phyloP scores from a whole-genome alignment of 2,113 vertebrate species.

The Hippocampus mohnikei region DNA sequence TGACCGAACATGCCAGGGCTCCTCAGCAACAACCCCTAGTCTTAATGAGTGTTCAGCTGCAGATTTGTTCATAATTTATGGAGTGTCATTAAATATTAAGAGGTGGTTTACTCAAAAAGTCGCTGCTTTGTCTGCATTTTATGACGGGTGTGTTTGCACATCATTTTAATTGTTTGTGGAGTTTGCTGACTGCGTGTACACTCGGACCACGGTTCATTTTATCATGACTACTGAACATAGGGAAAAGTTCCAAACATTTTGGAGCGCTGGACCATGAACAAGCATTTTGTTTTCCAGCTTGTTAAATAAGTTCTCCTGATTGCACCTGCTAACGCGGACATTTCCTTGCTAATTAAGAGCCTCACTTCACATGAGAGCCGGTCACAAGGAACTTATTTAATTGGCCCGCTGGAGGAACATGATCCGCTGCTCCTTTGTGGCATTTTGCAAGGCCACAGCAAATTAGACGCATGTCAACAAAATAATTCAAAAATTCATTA shows the following conservation, averaged over 20 bases:
- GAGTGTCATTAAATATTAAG: conserved; percentile 64
- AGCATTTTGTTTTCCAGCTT: conserved; percentile 43
- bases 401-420: conserved; percentile 34
- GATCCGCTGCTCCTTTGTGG: conserved; percentile 17
- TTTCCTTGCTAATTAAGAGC: conserved; percentile 11
- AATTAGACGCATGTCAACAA: conserved; percentile 58
- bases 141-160: neutral
- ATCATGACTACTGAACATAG: conserved; percentile 12
- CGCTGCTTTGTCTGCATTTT: conserved; percentile 23
- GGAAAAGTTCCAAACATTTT: conserved; percentile 9
- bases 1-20: conserved; percentile 36
- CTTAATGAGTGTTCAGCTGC: conserved; percentile 50
- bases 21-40: conserved; percentile 46
- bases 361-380: conserved; percentile 14
- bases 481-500: conserved; percentile 60
- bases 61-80: conserved; percentile 71
- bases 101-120: conserved; percentile 38
- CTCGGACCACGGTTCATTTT: conserved; percentile 33
- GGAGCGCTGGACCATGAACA: conserved; percentile 34
- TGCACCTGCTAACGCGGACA: conserved; percentile 20
- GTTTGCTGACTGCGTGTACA: conserved; percentile 39
- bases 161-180: conserved; percentile 50
- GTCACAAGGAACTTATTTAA: conserved; percentile 29
- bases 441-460: conserved; percentile 37
- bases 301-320: conserved; percentile 28